Base-by-base conservation (phyloP, 2,888 invertebrate genomes). In the Cosmia trapezina region DNA sequence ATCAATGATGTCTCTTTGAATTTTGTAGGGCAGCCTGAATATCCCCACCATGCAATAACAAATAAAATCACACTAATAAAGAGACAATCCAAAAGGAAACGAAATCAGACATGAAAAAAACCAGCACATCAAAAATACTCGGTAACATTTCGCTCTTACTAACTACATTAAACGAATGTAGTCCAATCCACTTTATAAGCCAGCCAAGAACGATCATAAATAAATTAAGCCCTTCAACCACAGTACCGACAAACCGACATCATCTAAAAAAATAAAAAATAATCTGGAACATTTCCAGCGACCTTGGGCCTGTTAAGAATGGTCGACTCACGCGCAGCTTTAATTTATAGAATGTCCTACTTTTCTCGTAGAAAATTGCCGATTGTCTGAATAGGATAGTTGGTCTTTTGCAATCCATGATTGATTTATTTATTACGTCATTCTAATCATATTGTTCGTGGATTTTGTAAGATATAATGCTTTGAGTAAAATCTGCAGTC, bases 281-380 rank as follows among this genome's bases (percentile, higher is more conserved):
- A 91, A 91, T 91, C 91, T 96, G 95, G 95, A 95, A 90, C 93
- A 86, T 80, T 91, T 95, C 95, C 95, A 96, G 93, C 94, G 95
- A 94, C 96, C 96, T 96, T 96, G 96, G 90, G 90, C 93, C 89
- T 88, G 90, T 92, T 92, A 90, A 91, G 89, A 92, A 92, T 91
- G 90, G 88, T 90, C 90, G 91, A 88, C 93, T 92, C 93, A 91
- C 91, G 91, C 91, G 87, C 89, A 87, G 91, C 83, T 86, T 84
- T 91, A 92, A 92, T 92, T 94, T 94, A 93, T 92, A 94, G 92
- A 90, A 89, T 89, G 95, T 83, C 93, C 95, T 90, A 94, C 91
- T 93, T 95, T 89, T 87, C 83, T 89, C 87, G 87, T 88, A 89
- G 90, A 91, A 89, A 87, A 89, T 89, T 87, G 86, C 79, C 85